A percentile compares a stretch with the other conserved stretches of the same genome.
Conservation (phyloP, 2,888 invertebrate genomes). For the Yponomeuta cagnagella region DNA sequence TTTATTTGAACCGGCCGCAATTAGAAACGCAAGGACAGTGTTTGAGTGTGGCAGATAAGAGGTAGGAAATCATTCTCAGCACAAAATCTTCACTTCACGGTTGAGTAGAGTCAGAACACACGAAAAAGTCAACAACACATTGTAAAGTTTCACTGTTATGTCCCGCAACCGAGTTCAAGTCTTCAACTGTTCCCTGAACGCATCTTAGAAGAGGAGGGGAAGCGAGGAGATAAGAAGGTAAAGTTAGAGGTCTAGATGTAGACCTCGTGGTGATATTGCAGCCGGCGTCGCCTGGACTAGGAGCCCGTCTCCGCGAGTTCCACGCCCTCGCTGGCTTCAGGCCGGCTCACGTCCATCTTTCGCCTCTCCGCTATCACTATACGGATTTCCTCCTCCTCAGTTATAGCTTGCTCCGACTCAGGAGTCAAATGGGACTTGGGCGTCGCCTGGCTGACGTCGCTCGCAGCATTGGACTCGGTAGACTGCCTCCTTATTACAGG, state of each 20-base stretch:
- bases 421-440: slow-evolving; percentile 36
- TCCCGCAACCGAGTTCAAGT: slow-evolving; percentile 60
- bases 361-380: slow-evolving; percentile 78
- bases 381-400: slow-evolving; percentile 73
- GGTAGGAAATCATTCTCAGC: slow-evolving; percentile 36
- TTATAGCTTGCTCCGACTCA: slow-evolving; percentile 47
- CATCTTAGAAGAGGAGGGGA: slow-evolving; percentile 35
- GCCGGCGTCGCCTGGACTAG: slow-evolving; percentile 74
- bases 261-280: slow-evolving; percentile 69
- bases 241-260: slow-evolving; percentile 52
- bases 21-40: slow-evolving; percentile 37
- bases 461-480: slow-evolving; percentile 45
- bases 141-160: background rate
- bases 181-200: slow-evolving; percentile 47
- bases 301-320: slow-evolving; percentile 64
- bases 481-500: slow-evolving; percentile 48
- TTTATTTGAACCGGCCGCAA: slow-evolving; percentile 68
- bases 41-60: slow-evolving; percentile 33
- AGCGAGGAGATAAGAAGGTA: slow-evolving; percentile 29
- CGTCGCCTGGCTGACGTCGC: slow-evolving; percentile 42
- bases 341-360: slow-evolving; percentile 68
- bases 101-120: background rate
- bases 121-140: slow-evolving; percentile 10
- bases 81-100: slow-evolving; percentile 29
- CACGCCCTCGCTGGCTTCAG: slow-evolving; percentile 50